A percentile compares a stretch with the other conserved stretches of the same genome.
Conservation (phyloP, 1,140 invertebrate species). For the Trachymyrmex septentrionalis region DNA sequence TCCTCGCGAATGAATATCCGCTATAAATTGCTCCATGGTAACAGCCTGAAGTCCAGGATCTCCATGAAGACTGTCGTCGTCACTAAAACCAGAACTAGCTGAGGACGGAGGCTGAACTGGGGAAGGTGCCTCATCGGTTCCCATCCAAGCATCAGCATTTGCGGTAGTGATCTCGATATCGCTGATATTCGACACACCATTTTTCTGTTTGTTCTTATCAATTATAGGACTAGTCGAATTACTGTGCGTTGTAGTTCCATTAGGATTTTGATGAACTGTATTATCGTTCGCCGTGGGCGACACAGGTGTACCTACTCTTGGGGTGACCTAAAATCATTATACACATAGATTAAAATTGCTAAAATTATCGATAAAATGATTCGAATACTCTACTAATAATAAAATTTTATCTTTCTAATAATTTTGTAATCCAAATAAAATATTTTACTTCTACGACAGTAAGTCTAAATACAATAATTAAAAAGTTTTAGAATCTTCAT, state of each 20-base stretch:
- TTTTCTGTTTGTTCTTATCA: slow-evolving; percentile 81
- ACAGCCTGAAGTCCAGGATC: slow-evolving; percentile 88
- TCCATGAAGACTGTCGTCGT: slow-evolving; percentile 94
- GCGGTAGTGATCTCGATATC: slow-evolving; percentile 82
- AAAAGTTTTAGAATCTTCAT: background rate
- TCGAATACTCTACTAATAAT: background rate
- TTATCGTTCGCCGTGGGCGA: slow-evolving; percentile 81
- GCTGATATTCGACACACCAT: slow-evolving; percentile 81
- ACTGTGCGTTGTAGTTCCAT: slow-evolving; percentile 78
- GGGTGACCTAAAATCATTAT: slow-evolving; percentile 78
- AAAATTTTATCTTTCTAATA: background rate
- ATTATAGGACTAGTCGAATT: slow-evolving; percentile 83
- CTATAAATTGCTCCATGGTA: slow-evolving; percentile 92
- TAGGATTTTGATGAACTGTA: slow-evolving; percentile 77
- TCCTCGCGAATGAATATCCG: slow-evolving; percentile 91
- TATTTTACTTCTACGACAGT: background rate
- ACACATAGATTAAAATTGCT: background rate
- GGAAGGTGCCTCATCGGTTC: slow-evolving; percentile 86
- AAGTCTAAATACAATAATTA: background rate
- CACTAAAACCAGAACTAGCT: slow-evolving; percentile 94
- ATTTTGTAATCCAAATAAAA: background rate
- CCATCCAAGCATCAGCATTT: slow-evolving; percentile 83
- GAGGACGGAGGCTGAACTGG: slow-evolving; percentile 91
- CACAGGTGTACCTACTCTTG: slow-evolving; percentile 83
- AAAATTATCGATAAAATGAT: background rate